A percentile compares a stretch with the other conserved stretches of the same genome.
Conservation (phyloP, 2,113 vertebrate genomes). For the Tor tambroides region DNA sequence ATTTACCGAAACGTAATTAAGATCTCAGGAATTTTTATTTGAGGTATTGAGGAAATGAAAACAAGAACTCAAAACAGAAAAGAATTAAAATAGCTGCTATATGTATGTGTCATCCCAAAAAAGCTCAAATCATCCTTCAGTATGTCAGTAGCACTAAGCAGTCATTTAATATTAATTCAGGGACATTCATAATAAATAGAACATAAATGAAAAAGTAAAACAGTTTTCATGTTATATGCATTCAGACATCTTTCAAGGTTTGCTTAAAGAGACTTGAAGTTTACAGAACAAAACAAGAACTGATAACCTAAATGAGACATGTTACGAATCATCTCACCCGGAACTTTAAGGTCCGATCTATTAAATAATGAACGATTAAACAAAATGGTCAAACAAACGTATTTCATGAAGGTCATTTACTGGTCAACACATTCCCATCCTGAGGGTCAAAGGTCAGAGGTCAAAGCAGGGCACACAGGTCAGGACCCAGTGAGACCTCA, state of each 20-base stretch:
- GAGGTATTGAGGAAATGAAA: slow-evolving; percentile 4
- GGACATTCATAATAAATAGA: slow-evolving; percentile 20
- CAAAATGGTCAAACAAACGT: neutral
- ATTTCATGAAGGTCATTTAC: neutral
- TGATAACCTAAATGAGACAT: neutral
- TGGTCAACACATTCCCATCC: neutral
- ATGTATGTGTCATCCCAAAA: neutral
- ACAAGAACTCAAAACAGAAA: neutral
- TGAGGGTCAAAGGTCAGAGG: neutral
- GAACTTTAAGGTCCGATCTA: neutral
- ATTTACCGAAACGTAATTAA: neutral
- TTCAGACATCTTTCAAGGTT: neutral
- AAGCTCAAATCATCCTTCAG: neutral
- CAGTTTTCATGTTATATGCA: neutral
- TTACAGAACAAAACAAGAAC: slow-evolving; percentile 1
- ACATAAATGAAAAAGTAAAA: neutral
- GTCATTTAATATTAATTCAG: slow-evolving; percentile 6
- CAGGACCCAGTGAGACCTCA: too few species aligned
- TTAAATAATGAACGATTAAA: neutral
- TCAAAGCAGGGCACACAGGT: too few species aligned
- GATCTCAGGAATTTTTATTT: neutral
- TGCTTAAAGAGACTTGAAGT: neutral
- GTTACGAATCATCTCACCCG: too few species aligned
- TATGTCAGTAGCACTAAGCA: neutral
- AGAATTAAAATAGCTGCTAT: neutral